These are phyloP conservation scores for Lucilia cuprina DNA, from an alignment of 1,140 invertebrate genomes.

Conservation along the genomic window DNA sequence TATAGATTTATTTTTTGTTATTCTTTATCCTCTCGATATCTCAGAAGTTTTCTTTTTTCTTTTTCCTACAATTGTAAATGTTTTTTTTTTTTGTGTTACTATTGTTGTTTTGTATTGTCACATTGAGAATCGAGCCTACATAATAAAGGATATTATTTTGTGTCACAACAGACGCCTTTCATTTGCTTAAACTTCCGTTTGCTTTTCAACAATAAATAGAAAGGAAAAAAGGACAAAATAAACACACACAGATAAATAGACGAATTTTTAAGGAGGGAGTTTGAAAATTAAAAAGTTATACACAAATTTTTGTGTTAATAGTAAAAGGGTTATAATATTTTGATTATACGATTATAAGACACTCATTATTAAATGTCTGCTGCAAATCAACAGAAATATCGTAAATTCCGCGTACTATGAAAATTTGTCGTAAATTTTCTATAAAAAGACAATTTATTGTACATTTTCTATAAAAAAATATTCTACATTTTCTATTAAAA, in stretches of 20 bases:
- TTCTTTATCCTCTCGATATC: background rate
- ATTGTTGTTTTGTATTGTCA: background rate
- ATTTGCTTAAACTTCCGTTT: constrained; percentile 14
- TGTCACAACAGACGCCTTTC: constrained; percentile 13
- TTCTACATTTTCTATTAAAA: no score
- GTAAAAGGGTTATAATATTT: no score
- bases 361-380: no score
- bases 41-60: background rate
- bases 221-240: background rate
- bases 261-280: background rate
- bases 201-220: background rate
- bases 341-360: no score
- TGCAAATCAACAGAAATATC: no score
- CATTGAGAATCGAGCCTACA: background rate
- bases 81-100: background rate
- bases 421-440: no score
- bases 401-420: no score
- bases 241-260: background rate
- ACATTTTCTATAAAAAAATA: no score
- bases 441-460: no score
- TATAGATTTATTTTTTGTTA: background rate
- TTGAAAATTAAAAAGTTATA: no score
- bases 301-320: no score
- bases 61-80: background rate
- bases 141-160: constrained; percentile 15